Evolutionary conservation across 2,797 vertebrate genomes (phyloP).

Genomic region (Tangara arthus): DNA sequence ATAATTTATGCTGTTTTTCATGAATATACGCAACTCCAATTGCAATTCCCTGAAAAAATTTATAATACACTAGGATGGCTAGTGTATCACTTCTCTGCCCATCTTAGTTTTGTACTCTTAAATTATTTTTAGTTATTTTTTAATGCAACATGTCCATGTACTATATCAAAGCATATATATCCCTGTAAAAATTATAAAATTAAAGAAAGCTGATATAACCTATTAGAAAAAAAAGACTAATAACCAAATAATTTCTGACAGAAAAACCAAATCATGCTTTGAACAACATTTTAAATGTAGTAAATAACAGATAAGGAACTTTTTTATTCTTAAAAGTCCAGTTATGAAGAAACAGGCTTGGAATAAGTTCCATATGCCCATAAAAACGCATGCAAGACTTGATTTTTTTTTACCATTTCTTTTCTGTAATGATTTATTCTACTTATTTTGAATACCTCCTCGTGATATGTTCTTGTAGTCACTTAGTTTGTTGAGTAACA

Average conservation of each 20-base stretch:
- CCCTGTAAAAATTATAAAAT: not conserved
- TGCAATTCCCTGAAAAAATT: not conserved
- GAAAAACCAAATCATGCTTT: not conserved
- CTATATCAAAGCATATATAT: not conserved
- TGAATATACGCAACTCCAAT: not conserved
- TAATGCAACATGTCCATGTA: not conserved
- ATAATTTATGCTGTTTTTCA: not conserved
- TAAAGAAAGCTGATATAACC: not conserved
- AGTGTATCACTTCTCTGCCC: not conserved
- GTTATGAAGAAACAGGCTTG: constrained; percentile 5
- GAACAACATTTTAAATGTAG: not conserved
- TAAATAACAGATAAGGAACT: not conserved
- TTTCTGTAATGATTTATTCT: not conserved
- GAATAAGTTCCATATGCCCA: not conserved
- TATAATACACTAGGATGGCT: not conserved
- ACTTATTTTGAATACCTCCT: not conserved
- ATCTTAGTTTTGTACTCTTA: not conserved
- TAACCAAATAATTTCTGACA: not conserved
- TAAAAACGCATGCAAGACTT: not conserved
- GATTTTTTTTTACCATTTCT: not conserved
- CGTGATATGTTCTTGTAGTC: not conserved
- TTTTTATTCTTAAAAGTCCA: constrained; percentile 5
- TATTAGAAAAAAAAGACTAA: not conserved
- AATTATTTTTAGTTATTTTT: not conserved
- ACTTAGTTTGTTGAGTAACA: not conserved